Conservation (phyloP, 2,113 vertebrate genomes). For the Paratilapia polleni region DNA sequence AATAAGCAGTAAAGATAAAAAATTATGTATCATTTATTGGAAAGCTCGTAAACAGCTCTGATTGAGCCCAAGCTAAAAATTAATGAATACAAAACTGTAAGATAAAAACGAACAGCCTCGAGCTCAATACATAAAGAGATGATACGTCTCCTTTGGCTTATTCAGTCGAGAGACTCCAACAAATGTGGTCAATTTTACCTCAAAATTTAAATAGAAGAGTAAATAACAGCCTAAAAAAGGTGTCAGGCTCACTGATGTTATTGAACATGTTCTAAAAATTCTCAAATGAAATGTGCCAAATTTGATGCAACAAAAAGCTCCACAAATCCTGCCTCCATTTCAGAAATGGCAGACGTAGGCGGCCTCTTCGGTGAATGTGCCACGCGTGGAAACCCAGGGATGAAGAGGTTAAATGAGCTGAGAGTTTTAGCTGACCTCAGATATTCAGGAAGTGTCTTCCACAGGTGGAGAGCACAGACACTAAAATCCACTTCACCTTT, state of each 20-base stretch:
- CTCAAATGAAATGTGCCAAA: neutral
- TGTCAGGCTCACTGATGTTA: neutral
- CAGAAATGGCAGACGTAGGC: no score
- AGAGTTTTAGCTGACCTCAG: neutral
- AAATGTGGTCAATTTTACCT: neutral
- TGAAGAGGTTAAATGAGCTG: neutral
- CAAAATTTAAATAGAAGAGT: neutral
- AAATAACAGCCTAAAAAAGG: neutral
- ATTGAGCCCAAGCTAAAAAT: no score
- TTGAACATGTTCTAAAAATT: neutral
- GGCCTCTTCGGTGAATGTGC: neutral
- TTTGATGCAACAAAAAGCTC: rapidly evolving
- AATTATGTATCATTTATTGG: no score
- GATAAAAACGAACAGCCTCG: no score
- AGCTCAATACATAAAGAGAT: no score
- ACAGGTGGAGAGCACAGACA: no score
- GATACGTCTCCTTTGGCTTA: neutral
- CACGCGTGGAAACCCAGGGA: neutral
- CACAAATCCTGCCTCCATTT: neutral
- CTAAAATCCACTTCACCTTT: neutral
- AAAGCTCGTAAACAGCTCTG: no score
- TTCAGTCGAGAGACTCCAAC: neutral
- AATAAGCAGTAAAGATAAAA: no score
- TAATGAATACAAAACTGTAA: no score
- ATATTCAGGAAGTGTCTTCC: no score